phyloP scores from a whole-genome alignment of 2,797 vertebrate genomes.

The Anabacerthia variegaticeps region DNA sequence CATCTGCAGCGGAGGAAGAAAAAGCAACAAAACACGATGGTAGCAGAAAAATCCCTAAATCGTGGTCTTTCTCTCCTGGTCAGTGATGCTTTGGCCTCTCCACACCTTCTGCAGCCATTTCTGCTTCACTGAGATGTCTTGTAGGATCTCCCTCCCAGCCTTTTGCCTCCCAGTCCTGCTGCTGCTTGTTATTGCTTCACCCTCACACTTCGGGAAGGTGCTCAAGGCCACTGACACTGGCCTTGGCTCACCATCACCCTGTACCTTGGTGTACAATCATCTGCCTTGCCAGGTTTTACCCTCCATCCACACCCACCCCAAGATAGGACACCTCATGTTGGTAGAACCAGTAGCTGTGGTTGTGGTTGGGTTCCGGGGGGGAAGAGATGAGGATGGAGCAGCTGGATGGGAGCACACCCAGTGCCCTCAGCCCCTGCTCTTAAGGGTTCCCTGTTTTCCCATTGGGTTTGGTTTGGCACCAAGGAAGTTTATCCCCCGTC shows the following conservation, averaged over 20 bases:
- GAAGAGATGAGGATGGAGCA: background rate
- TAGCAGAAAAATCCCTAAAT: background rate
- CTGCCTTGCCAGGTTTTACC: background rate
- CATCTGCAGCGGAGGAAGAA: background rate
- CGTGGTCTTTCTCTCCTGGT: fast-evolving
- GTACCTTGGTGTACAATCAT: background rate
- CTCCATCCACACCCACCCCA: background rate
- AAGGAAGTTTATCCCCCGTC: background rate
- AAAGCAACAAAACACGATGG: background rate
- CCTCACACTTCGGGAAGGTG: background rate
- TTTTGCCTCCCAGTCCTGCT: background rate
- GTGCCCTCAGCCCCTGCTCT: background rate
- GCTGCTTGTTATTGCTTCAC: background rate
- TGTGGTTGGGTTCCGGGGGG: background rate
- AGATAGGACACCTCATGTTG: background rate
- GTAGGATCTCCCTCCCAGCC: background rate
- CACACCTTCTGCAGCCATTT: background rate
- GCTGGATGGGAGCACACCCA: background rate
- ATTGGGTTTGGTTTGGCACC: background rate
- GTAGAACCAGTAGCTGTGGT: background rate
- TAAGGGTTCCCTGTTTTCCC: background rate
- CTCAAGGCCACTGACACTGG: fast-evolving
- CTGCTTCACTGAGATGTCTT: background rate
- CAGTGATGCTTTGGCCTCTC: background rate
- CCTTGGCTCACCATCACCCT: background rate